These are phyloP conservation scores for Prosopocoilus inquinatus DNA, from an alignment of 2,888 invertebrate species.

Conservation along the genomic window DNA sequence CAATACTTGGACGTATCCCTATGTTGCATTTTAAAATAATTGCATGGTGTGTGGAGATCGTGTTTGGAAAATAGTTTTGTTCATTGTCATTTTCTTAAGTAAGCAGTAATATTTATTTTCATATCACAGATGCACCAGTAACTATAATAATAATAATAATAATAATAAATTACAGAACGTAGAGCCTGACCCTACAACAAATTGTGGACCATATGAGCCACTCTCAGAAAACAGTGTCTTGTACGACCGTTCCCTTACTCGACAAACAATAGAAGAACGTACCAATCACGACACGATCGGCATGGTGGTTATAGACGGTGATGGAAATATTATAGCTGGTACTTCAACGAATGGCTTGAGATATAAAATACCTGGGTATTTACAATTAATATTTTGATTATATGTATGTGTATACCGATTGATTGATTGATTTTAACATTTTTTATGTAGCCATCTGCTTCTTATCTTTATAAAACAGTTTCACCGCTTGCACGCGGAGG, in stretches of 20 bases:
- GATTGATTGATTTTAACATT: too few species aligned
- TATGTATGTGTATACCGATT: not conserved
- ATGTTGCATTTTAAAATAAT: too few species aligned
- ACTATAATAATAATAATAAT: too few species aligned
- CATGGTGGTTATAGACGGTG: constrained; percentile 80
- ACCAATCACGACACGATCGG: constrained; percentile 96
- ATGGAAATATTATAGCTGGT: constrained; percentile 82
- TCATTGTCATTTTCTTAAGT: too few species aligned
- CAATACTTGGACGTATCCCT: too few species aligned
- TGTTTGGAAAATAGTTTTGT: too few species aligned
- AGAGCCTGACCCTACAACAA: constrained; percentile 71
- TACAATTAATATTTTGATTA: not conserved
- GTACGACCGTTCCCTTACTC: not conserved
- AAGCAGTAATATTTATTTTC: too few species aligned
- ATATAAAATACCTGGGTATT: constrained; percentile 88
- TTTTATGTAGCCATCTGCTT: too few species aligned
- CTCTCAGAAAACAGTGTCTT: constrained; percentile 25
- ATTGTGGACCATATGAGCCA: constrained; percentile 84
- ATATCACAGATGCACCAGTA: too few species aligned
- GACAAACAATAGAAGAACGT: constrained; percentile 34
- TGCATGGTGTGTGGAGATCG: too few species aligned
- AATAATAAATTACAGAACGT: constrained; percentile 70
- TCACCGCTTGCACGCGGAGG: too few species aligned
- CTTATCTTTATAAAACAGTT: too few species aligned
- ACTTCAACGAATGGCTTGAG: constrained; percentile 94